Base-by-base conservation (phyloP, 1,140 invertebrate species). In the Drosophila paulistorum region DNA sequence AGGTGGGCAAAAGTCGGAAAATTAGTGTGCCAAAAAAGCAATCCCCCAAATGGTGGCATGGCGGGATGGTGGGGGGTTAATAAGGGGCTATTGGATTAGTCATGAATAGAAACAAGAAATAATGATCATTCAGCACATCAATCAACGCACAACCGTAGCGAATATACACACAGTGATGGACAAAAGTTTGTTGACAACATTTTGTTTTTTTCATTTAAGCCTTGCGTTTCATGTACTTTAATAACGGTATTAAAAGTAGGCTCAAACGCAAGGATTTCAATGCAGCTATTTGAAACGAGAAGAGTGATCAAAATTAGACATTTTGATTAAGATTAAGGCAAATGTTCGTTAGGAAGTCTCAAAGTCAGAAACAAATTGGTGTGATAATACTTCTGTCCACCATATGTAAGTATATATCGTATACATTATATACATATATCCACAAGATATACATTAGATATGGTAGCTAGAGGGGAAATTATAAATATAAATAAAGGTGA, bases 111-210 rank as follows among this genome's bases (percentile, higher is more conserved):
- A 79, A 70, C 79, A 89, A 80, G 20, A 74, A 84, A 87, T 89
- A 90, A 90, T 83, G 74, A 89, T 89, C 84, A 78, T 90, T 87
- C 80, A 89, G 61, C 84, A 89, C 80, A 87, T 87, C 84, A 84
- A 89, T 84, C 83, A 83, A 77, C 83, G 71, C 70, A 74, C 45
- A 68, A 67, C 54, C 55, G 13, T 67, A 37, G 64, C 14, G 65
- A 48, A 74, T 30, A 81, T 39, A 68, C 26, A 55, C 30, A 30
- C 30, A 30, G 30, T 30, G 30, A 30, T 6, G 30, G 5, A 7
- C 30, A 30, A 7, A 6, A 30, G 30, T 30, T 30, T 30, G 5
- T 30, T 30, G 30, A 30, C 30, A 30, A 30, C 30, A 30, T 5
- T 30, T 30, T 30, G 2, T 26, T 26, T 30, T 26, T 26, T 26